Evolutionary conservation across 2,113 vertebrate genomes (phyloP).

Genomic region (Danionella cerebrum): DNA sequence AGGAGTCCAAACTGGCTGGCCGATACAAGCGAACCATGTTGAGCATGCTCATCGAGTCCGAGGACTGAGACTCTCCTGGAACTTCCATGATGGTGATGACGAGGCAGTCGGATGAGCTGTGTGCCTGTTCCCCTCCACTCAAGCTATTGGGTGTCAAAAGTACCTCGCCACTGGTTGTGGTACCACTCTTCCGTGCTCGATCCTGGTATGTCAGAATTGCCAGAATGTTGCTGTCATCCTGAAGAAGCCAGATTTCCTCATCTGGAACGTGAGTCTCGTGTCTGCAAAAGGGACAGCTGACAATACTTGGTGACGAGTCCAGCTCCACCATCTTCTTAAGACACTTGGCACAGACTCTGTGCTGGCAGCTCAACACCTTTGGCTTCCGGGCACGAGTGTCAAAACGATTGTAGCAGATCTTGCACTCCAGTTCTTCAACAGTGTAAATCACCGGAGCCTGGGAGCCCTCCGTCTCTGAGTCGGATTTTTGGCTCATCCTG

Average conservation of each 20-base stretch:
- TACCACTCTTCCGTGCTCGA: conserved; percentile 39
- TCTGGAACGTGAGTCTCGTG: conserved; percentile 66
- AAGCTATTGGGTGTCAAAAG: conserved; percentile 71
- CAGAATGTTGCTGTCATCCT: conserved; percentile 69
- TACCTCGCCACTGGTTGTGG: conserved; percentile 56
- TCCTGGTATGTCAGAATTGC: conserved; percentile 64
- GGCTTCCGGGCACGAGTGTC: conserved; percentile 66
- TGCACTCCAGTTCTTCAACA: conserved; percentile 73
- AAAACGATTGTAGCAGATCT: conserved; percentile 79
- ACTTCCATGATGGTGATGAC: conserved; percentile 84
- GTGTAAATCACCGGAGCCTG: conserved; percentile 45
- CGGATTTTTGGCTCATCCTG: conserved; percentile 50
- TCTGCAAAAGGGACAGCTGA: conserved; percentile 84
- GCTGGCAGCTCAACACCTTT: conserved; percentile 72
- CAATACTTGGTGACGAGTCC: conserved; percentile 53
- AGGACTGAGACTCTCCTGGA: conserved; percentile 60
- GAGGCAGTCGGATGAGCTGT: conserved; percentile 70
- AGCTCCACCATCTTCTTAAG: conserved; percentile 72
- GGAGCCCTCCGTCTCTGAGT: conserved; percentile 5
- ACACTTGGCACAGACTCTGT: conserved; percentile 75
- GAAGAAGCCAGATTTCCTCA: conserved; percentile 69
- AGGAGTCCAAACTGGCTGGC: conserved; percentile 60
- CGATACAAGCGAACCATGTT: conserved; percentile 72
- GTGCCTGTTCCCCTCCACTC: conserved; percentile 42
- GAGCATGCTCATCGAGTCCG: conserved; percentile 65